A percentile compares a stretch with the other conserved stretches of the same genome.
Evolutionary conservation across 2,797 vertebrate species (phyloP).

Genomic region (Lycodopsis pacificus): DNA sequence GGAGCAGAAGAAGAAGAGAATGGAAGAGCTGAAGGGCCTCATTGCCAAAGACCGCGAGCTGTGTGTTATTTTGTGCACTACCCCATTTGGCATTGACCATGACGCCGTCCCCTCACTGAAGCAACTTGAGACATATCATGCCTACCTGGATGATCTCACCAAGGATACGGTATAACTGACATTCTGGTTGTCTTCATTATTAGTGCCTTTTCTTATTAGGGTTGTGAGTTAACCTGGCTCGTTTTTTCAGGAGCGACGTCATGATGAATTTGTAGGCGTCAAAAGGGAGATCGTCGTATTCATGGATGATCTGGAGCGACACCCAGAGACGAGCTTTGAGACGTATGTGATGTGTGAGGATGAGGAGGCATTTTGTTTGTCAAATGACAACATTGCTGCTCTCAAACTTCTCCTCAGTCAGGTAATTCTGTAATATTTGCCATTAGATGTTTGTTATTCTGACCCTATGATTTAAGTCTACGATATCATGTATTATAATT

Average conservation of each 20-base stretch:
- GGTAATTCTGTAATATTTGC: slow-evolving; percentile 76
- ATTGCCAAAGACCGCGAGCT: slow-evolving; percentile 86
- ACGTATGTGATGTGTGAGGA: slow-evolving; percentile 91
- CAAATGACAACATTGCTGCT: slow-evolving; percentile 87
- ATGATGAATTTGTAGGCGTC: slow-evolving; percentile 85
- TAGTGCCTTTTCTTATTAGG: background rate
- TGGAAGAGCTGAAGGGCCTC: slow-evolving; percentile 87
- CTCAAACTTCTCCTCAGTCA: slow-evolving; percentile 88
- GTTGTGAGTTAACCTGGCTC: background rate
- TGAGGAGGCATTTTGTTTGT: slow-evolving; percentile 91
- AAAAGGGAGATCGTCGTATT: slow-evolving; percentile 87
- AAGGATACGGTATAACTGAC: slow-evolving; percentile 85
- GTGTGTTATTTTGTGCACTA: slow-evolving; percentile 87
- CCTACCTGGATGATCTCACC: slow-evolving; percentile 81
- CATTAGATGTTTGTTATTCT: background rate
- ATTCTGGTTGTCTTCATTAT: background rate
- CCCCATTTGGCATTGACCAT: slow-evolving; percentile 74
- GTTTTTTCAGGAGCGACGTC: slow-evolving; percentile 83
- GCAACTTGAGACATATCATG: slow-evolving; percentile 85
- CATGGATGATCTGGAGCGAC: slow-evolving; percentile 92
- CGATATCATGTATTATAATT: background rate
- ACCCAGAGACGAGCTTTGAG: slow-evolving; percentile 92
- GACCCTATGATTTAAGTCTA: background rate
- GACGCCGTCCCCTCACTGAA: slow-evolving; percentile 84
- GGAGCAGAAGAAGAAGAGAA: slow-evolving; percentile 89